phyloP scores from a whole-genome alignment of 2,797 vertebrate genomes.

The Enteromius thamalakanensis region DNA sequence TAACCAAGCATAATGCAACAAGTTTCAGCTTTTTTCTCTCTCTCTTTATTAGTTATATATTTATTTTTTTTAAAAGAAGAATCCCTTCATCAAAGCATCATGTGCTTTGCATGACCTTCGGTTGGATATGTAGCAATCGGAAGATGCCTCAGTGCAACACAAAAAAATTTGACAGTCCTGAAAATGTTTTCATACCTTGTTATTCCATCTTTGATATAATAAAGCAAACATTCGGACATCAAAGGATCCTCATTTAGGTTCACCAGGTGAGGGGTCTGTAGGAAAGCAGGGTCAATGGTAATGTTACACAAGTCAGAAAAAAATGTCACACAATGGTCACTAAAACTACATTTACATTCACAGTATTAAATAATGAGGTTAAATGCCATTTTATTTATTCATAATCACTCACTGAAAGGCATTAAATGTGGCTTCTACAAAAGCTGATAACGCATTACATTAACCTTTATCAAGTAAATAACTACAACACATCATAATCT shows the following conservation, averaged over 20 bases:
- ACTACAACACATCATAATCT: slow-evolving; percentile 52
- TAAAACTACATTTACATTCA: neutral
- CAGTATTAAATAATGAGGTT: neutral
- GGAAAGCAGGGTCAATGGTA: slow-evolving; percentile 44
- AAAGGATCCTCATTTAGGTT: slow-evolving; percentile 99
- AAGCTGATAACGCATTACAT: neutral
- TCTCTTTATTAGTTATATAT: too few relatives aligned
- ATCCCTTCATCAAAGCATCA: slow-evolving; percentile 7
- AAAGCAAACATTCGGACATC: slow-evolving; percentile 99
- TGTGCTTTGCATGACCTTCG: slow-evolving; percentile 2
- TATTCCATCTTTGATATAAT: slow-evolving; percentile 99
- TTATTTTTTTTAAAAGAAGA: neutral
- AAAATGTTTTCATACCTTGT: slow-evolving; percentile 83
- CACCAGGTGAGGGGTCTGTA: slow-evolving; percentile 96
- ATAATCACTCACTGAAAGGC: neutral
- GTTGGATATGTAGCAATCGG: neutral
- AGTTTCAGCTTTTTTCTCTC: neutral
- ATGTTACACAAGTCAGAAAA: neutral
- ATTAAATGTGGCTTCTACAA: neutral
- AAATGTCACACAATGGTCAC: too few relatives aligned
- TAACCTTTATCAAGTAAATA: neutral
- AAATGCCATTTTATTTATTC: neutral
- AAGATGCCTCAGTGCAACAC: slow-evolving; percentile 35
- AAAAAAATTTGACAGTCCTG: slow-evolving; percentile 23
- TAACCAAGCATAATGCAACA: neutral